Evolutionary conservation across 2,797 vertebrate genomes (phyloP).

Genomic region (Rhabdophis nuchalis): DNA sequence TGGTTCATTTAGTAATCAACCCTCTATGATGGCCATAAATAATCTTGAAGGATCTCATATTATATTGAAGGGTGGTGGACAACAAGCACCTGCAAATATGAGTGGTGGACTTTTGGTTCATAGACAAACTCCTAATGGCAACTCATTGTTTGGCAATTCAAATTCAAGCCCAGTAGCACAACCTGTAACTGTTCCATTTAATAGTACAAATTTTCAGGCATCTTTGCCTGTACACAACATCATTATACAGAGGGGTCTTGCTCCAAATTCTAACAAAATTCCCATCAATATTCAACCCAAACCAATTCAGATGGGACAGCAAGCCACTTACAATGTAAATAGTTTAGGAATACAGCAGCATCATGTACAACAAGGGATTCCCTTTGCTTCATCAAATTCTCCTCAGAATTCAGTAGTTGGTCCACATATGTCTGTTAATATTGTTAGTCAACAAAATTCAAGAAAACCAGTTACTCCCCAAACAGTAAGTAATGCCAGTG

Average conservation of each 20-base stretch:
- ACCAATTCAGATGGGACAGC: constrained; percentile 85
- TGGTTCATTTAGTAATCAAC: constrained; percentile 86
- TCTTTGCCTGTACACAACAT: constrained; percentile 95
- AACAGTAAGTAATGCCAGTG: constrained; percentile 71
- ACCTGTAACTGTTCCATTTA: constrained; percentile 90
- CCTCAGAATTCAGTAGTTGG: constrained; percentile 76
- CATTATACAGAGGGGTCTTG: constrained; percentile 93
- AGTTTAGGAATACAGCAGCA: constrained; percentile 84
- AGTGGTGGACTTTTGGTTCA: constrained; percentile 73
- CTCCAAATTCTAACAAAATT: constrained; percentile 86
- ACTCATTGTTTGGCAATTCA: constrained; percentile 76
- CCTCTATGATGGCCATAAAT: constrained; percentile 93
- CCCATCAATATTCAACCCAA: constrained; percentile 92
- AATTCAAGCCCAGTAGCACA: constrained; percentile 83
- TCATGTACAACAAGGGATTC: constrained; percentile 76
- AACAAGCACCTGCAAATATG: constrained; percentile 73
- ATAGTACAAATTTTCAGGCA: constrained; percentile 83
- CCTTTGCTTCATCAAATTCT: constrained; percentile 82
- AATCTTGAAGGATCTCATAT: constrained; percentile 93
- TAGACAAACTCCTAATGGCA: constrained; percentile 78
- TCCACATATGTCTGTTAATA: constrained; percentile 79
- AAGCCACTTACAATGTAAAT: constrained; percentile 86
- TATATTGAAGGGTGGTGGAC: constrained; percentile 84
- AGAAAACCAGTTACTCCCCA: constrained; percentile 74
- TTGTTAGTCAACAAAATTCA: constrained; percentile 74